Base-by-base conservation (phyloP, 2,797 vertebrate species). In the Onychomys leucogaster region DNA sequence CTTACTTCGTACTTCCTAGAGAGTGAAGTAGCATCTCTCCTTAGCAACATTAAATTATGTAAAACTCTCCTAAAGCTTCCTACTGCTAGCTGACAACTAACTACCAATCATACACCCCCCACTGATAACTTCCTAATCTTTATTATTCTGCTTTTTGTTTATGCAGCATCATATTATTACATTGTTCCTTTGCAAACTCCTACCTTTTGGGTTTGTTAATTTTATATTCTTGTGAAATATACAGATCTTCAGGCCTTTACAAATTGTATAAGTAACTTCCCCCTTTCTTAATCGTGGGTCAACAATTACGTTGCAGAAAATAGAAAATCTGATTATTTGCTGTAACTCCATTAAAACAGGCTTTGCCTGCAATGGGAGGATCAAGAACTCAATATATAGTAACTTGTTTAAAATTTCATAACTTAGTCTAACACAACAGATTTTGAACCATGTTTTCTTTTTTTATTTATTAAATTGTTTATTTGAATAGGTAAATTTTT, bases 381-480 rank as follows among this genome's bases (percentile, higher is more conserved):
- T 57, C 5, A 73, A 61, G 4, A 81, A 5, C 59, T 32, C 27
- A 0, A 8, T 46, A 13, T 32, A n/a, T 21, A 8, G 2, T 12
- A 17, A 91, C 23, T 16, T 52, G 3, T 84, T 88, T 91, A 21
- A 52, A 83, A 34, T 5, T 27, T 57, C 1, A 59, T 19, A n/a
- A 6, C 6, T 19, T 16, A 41, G 0, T 46, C 34, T 27, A 9
- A 13, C 55, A 25, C 12, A 23, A 19, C 76, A 37, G 17, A 1
- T 77, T 43, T 19, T 69, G 29, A 29, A 37, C 59, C 78, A 8
- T n/a, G n/a, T n/a, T n/a, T n/a, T n/a, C n/a, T n/a, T n/a, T n/a
- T n/a, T n/a, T n/a, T n/a, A 81, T 46, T 57, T 41, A 49, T 65
- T 83, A 76, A 89, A 88, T 52, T 85, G 23, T 49, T 85, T 85